phyloP scores from a whole-genome alignment of 2,888 invertebrate genomes.

The Clivina fossor region DNA sequence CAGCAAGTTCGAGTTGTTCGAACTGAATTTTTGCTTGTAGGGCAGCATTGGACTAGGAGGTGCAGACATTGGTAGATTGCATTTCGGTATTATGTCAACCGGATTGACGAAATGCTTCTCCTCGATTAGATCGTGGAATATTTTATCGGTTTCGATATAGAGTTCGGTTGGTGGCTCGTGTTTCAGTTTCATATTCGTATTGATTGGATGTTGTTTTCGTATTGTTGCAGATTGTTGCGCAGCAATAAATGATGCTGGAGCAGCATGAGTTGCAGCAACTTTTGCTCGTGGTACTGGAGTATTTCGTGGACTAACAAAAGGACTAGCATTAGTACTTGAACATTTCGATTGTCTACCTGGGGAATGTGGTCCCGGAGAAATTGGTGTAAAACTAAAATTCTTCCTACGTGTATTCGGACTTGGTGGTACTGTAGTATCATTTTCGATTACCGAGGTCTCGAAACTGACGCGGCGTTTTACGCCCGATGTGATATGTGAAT shows the following conservation, averaged over 20 bases:
- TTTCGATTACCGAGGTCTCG: constrained; percentile 54
- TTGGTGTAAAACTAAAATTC: constrained; percentile 84
- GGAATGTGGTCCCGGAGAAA: constrained; percentile 76
- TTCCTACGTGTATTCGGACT: constrained; percentile 77
- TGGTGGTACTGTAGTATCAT: constrained; percentile 62
- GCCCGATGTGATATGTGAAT: constrained; percentile 15
- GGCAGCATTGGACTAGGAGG: constrained; percentile 67
- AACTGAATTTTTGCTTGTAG: constrained; percentile 52
- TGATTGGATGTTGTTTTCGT: constrained; percentile 25
- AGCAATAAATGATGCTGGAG: constrained; percentile 47
- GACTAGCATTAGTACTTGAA: constrained; percentile 72
- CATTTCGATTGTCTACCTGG: constrained; percentile 60
- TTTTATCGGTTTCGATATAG: constrained; percentile 42
- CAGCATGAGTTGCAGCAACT: constrained; percentile 59
- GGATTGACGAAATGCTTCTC: constrained; percentile 35
- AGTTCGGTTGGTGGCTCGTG: constrained; percentile 49
- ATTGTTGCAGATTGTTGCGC: constrained; percentile 33
- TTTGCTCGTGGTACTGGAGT: constrained; percentile 72
- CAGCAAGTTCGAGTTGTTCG: constrained; percentile 43
- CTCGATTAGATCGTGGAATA: constrained; percentile 32
- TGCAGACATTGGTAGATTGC: constrained; percentile 63
- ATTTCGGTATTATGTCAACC: constrained; percentile 29
- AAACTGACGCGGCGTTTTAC: constrained; percentile 60
- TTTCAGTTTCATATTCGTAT: constrained; percentile 40
- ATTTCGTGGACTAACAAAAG: constrained; percentile 80